A percentile compares a stretch with the other conserved stretches of the same genome.
Conservation (phyloP, 2,888 invertebrate genomes). For the Dorcus parallelipipedus region DNA sequence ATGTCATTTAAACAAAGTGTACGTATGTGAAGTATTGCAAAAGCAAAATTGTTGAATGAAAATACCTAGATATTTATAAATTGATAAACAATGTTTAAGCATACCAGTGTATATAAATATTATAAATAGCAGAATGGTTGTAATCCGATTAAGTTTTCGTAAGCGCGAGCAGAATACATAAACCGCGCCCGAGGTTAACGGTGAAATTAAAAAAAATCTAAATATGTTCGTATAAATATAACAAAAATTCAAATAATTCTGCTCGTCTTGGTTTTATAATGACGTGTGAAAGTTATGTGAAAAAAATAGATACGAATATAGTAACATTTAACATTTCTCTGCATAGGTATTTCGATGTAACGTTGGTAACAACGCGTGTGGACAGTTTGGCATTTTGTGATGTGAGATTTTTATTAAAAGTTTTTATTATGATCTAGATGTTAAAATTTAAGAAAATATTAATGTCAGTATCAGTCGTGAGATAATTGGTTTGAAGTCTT, state of each 20-base stretch:
- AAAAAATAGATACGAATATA: conserved; percentile 16
- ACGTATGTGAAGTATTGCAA: conserved; percentile 1
- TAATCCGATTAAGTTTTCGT: background rate
- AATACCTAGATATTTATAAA: conserved; percentile 20
- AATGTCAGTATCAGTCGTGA: conserved; percentile 39
- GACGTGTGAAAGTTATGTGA: conserved; percentile 3
- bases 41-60: conserved; percentile 19
- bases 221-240: conserved; percentile 11
- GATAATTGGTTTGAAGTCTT: conserved; percentile 32
- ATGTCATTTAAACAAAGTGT: conserved; percentile 2
- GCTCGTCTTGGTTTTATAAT: conserved; percentile 2
- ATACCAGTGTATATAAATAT: conserved; percentile 17
- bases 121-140: conserved; percentile 16
- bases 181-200: background rate
- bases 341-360: conserved; percentile 19
- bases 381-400: conserved; percentile 53
- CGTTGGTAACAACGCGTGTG: conserved; percentile 51
- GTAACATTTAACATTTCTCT: conserved; percentile 19
- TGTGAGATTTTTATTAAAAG: conserved; percentile 49
- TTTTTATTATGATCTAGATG: conserved; percentile 47
- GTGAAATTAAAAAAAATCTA: background rate
- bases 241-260: conserved; percentile 7
- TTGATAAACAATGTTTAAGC: conserved; percentile 19
- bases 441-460: conserved; percentile 41
- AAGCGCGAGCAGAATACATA: background rate